Base-by-base conservation (phyloP, 2,113 vertebrate genomes). In the Neodon shergylaensis region DNA sequence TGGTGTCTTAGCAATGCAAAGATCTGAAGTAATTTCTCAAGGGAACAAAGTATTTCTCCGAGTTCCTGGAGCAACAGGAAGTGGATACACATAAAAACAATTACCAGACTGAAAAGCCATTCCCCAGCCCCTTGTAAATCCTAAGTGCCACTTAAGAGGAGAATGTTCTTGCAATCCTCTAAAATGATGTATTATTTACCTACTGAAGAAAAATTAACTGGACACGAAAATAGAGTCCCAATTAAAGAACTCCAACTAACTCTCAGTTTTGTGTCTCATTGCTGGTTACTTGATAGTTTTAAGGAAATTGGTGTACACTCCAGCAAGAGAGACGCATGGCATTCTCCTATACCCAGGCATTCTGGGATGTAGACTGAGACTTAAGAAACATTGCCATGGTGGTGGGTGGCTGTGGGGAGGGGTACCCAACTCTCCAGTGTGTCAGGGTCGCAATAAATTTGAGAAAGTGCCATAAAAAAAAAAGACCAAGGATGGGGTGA, bases 31-130 rank as follows among this genome's bases (percentile, higher is more conserved):
- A 91, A 95, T 96, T 96, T 96, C 95, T 94, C 95, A 89, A 89
- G 91, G 85, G 74, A 95, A 96, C 78, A 95, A 94, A 97, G 72
- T 52, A 97, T 98, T 89, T 97, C 90, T 92, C 85, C 88, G 90
- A 96, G 44, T 96, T 98, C 88, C 94, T 97, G 90, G 52, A 96
- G 89, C 94, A 98, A 97, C 89, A 98, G 97, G 97, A 98, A 98
- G 94, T 90, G 42, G 96, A 95, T 96, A 94, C 70, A 97, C 92
- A 97, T 97, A 98, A 98, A 97, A 94, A 92, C 58, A 96, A 93
- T 96, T 94, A 96, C 66, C 94, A 96, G 97, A 96, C 24, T 97
- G 73, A 98, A 98, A 98, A 97, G 90, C 85, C 28, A 93, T 97
- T 98, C 96, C 63, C 95, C 96, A 94, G 96, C 49, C 90, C 85